phyloP scores from a whole-genome alignment of 2,113 vertebrate genomes.

The Callocephalon fimbriatum region DNA sequence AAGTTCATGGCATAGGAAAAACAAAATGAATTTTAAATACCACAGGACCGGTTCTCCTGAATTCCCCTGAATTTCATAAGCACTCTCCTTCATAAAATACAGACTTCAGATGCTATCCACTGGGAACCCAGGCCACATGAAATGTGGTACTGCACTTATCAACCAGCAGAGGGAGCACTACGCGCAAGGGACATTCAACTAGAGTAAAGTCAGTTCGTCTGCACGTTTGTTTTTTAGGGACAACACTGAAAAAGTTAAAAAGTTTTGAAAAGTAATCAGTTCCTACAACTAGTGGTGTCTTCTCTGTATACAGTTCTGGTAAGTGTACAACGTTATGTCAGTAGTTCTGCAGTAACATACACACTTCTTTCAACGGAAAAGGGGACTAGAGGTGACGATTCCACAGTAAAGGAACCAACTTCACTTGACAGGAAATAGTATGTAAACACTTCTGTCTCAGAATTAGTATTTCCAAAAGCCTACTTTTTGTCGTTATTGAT shows the following conservation, averaged over 20 bases:
- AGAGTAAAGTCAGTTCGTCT: neutral
- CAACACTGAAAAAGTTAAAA: neutral
- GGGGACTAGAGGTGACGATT: neutral
- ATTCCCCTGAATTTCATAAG: neutral
- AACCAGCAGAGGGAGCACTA: constrained; percentile 59
- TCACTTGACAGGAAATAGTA: neutral
- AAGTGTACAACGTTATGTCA: neutral
- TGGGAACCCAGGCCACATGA: neutral
- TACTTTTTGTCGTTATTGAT: neutral
- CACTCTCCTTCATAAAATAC: neutral
- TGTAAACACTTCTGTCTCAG: neutral
- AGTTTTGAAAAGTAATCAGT: neutral
- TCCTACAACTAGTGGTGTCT: neutral
- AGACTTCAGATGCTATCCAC: accelerated
- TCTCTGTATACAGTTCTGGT: neutral
- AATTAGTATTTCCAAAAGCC: neutral
- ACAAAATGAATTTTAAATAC: neutral
- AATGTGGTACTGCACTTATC: neutral
- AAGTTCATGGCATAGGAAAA: neutral
- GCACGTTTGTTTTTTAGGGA: neutral
- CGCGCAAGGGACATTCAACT: neutral
- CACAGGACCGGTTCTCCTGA: neutral
- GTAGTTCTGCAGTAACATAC: neutral
- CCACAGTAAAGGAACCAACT: neutral
- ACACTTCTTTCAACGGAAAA: neutral